Conservation (phyloP, 2,797 vertebrate species). For the Fringilla coelebs region DNA sequence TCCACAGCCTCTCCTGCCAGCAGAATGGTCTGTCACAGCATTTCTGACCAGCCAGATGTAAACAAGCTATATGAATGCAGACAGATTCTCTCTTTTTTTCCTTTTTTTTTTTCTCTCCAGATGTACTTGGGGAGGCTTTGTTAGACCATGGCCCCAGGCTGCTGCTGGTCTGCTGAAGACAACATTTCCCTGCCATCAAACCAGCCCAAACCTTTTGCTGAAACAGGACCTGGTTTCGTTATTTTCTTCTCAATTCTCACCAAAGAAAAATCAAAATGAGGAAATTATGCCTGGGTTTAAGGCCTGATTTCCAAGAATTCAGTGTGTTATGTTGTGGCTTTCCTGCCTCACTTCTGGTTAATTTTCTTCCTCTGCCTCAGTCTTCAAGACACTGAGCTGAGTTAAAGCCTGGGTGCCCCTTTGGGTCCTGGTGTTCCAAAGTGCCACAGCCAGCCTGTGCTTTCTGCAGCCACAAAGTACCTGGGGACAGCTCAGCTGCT, state of each 20-base stretch:
- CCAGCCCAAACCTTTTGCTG: neutral
- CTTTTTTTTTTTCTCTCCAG: neutral
- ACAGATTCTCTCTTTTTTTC: neutral
- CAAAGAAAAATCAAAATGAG: neutral
- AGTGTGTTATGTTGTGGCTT: neutral
- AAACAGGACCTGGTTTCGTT: neutral
- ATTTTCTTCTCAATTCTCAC: neutral
- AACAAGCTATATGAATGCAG: neutral
- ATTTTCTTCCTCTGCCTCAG: neutral
- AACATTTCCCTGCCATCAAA: neutral
- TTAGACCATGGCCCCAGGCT: neutral
- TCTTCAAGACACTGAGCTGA: neutral
- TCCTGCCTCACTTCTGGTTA: neutral
- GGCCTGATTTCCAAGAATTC: conserved; percentile 10
- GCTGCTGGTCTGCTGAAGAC: neutral
- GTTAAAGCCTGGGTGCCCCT: neutral
- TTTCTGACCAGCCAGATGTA: neutral
- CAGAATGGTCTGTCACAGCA: neutral
- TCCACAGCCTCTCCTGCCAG: neutral
- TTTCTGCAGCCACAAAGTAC: neutral
- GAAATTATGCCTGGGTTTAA: neutral
- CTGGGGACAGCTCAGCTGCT: neutral
- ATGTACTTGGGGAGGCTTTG: neutral
- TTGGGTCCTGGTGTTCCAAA: neutral
- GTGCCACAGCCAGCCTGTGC: neutral